phyloP scores from a whole-genome alignment of 2,888 invertebrate species.

The Drosophila fungiperda region DNA sequence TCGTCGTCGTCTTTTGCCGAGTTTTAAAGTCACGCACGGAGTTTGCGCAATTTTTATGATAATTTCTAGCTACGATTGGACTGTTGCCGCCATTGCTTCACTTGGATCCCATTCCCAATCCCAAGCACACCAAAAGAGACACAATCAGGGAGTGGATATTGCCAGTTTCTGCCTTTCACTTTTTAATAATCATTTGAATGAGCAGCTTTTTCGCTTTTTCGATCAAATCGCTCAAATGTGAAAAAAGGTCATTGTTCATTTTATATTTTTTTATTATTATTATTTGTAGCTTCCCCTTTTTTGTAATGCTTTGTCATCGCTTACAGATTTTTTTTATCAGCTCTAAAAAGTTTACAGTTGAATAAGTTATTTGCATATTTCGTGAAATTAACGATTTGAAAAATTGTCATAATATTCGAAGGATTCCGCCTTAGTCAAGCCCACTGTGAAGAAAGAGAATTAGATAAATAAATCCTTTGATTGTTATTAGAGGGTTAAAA shows the following conservation, averaged over 20 bases:
- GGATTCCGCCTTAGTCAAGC: slow-evolving; percentile 1
- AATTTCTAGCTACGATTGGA: slow-evolving; percentile 74
- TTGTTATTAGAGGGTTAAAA: too few species aligned
- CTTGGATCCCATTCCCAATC: slow-evolving; percentile 48
- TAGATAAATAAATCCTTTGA: background rate
- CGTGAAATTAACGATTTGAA: slow-evolving; percentile 71
- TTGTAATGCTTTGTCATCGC: slow-evolving; percentile 52
- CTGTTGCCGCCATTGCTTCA: slow-evolving; percentile 66
- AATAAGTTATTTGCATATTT: slow-evolving; percentile 71
- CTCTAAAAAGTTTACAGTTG: slow-evolving; percentile 56
- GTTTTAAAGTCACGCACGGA: slow-evolving; percentile 76
- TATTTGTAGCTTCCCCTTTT: slow-evolving; percentile 12
- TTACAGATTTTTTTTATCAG: slow-evolving; percentile 18
- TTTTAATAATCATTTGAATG: slow-evolving; percentile 71
- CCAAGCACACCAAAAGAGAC: background rate
- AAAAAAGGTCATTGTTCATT: slow-evolving; percentile 60
- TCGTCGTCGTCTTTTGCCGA: slow-evolving; percentile 37
- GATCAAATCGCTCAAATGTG: slow-evolving; percentile 65
- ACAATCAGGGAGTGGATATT: slow-evolving; percentile 43
- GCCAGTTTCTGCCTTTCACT: slow-evolving; percentile 20
- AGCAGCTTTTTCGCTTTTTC: slow-evolving; percentile 44
- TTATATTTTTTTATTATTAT: background rate
- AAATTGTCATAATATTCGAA: slow-evolving; percentile 58
- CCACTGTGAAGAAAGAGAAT: background rate
- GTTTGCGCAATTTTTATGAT: slow-evolving; percentile 81